Conservation (phyloP, 2,797 vertebrate genomes). For the Monodelphis domestica region DNA sequence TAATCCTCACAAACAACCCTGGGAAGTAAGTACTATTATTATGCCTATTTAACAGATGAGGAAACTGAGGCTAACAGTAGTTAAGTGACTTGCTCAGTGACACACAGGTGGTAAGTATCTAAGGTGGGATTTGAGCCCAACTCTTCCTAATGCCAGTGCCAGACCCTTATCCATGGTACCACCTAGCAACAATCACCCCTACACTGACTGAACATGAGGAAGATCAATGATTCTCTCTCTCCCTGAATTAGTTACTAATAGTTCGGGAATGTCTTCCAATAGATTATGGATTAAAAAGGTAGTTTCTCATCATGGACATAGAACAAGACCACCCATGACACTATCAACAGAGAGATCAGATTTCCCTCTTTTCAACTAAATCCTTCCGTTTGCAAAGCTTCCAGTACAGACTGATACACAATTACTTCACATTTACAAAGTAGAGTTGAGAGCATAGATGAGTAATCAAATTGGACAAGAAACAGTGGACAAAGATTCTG, state of each 20-base stretch:
- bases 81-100: neutral
- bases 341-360: neutral
- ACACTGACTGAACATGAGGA: neutral
- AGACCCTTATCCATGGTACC: neutral
- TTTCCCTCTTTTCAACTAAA: neutral
- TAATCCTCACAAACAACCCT: neutral
- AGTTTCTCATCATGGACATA: neutral
- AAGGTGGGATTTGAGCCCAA: neutral
- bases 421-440: neutral
- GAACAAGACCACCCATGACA: neutral
- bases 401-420: neutral
- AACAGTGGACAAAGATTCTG: neutral
- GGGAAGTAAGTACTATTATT: neutral
- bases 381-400: neutral
- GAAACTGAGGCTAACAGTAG: neutral
- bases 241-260: neutral
- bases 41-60: neutral
- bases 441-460: neutral
- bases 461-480: neutral
- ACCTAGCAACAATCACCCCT: neutral
- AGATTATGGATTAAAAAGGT: neutral
- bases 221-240: neutral
- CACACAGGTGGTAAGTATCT: neutral
- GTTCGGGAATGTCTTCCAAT: neutral
- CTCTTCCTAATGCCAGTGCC: neutral